Evolutionary conservation across 2,888 invertebrate species (phyloP), one percentile per base, ranked within the genome.

Genomic region (Crepidodera aurea): DNA sequence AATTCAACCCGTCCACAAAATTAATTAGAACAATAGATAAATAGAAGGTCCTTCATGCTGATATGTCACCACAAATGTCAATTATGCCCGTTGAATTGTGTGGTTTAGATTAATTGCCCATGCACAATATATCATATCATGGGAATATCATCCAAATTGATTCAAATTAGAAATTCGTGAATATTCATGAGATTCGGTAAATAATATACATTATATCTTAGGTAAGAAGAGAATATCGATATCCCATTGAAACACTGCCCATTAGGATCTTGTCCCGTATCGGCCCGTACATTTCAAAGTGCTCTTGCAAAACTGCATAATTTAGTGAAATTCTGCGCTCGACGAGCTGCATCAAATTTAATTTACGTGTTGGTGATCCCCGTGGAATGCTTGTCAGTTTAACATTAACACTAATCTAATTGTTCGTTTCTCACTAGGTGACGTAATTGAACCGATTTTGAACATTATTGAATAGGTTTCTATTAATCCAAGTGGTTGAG

Each of bases 121-220:
- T 37, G 50, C 54, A 55, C 48, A 40, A 53, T 60, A 60, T 29
- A 59, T 59, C 50, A 54, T 50, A 22, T 59, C 50, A 54, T 50
- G 32, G 50, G 40, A 39, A 46, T 46, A 60, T 60, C 60, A 19
- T 48, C 32, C 32, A 60, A 60, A 50, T 60, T 60, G 60, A 60
- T 55, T 32, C 40, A 39, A 55, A 60, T 50, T 55, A 50, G 37
- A 32, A 18, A 15, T 53, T 29, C 32, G 32, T 55, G 55, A 40
- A 51, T 60, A 60, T 54, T 37, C 55, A 60, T 48, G 42, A 40
- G 27, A 42, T 12, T 27, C 42, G 25, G 32, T 13, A 25, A 22
- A n/a, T 34, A 13, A 29, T 29, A 42, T 54, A 40, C 29, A 54
- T 54, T 42, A 42, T 42, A 19, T 44, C 42, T 42, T 42, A 42